Evolutionary conservation across 2,888 invertebrate genomes (phyloP).

Genomic region (Chesias legatella): DNA sequence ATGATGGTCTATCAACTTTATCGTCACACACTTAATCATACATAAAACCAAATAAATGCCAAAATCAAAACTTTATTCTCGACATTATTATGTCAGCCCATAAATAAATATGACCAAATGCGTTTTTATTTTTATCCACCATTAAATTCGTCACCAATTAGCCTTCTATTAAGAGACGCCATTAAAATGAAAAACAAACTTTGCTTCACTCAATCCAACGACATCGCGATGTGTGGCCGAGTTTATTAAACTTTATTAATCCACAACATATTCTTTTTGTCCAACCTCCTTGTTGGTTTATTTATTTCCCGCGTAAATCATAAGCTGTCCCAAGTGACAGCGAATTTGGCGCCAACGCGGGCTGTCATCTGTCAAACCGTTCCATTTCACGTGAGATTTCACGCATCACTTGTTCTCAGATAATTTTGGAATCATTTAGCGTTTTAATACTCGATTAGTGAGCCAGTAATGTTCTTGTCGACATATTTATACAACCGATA

Average conservation of each 20-base stretch:
- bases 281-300: constrained; percentile 42
- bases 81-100: not conserved
- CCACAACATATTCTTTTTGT: constrained; percentile 50
- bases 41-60: too few species aligned
- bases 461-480: constrained; percentile 43
- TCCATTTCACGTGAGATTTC: constrained; percentile 44
- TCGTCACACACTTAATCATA: too few species aligned
- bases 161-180: constrained; percentile 27
- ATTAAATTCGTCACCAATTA: constrained; percentile 36
- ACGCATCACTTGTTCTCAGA: constrained; percentile 29
- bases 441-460: constrained; percentile 53
- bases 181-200: constrained; percentile 26
- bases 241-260: constrained; percentile 58
- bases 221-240: constrained; percentile 54
- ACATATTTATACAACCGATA: constrained; percentile 51
- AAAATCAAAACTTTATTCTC: too few species aligned
- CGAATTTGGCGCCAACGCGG: constrained; percentile 60
- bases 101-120: constrained; percentile 10
- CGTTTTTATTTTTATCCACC: constrained; percentile 25
- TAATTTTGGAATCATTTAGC: constrained; percentile 42
- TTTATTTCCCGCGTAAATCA: constrained; percentile 65
- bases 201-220: constrained; percentile 34
- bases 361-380: constrained; percentile 42
- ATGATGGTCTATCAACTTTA: too few species aligned
- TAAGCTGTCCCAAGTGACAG: constrained; percentile 57